Base-by-base conservation (phyloP, 2,797 vertebrate species). In the Rhinophrynus dorsalis region DNA sequence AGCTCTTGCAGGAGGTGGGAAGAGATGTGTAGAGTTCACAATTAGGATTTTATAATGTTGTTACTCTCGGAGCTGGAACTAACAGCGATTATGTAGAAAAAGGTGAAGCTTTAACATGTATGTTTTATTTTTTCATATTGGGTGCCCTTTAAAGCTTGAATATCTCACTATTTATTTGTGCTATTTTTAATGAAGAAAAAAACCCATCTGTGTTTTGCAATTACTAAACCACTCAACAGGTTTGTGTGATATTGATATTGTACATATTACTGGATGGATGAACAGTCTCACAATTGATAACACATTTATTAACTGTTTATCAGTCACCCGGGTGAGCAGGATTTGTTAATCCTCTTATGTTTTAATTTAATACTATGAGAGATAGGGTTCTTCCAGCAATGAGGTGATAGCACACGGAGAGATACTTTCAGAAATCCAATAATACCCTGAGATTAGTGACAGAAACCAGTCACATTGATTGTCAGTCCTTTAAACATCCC, bases 341-440 rank as follows among this genome's bases (percentile, higher is more conserved):
- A 5, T 56, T 30, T 23, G 29, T 26, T 67, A 67, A 67, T 57
- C 40, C 21, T 33, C 12, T 58, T 27, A 26, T 52, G 24, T 26
- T 44, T 33, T 15, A 55, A 47, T 67, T 24, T 27, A 47, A 24
- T 30, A 11, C 18, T 3, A 6, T 29, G 1, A 24, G 29, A 18
- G 13, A 44, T 55, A 66, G 17, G 18, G 50, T 66, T 44, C 12
- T 24, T 56, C 7, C 15, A 30, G 11, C 33, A 55, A 66, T 44
- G 37, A 66, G 26, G 27, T 29, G 12, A 30, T 20, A 62, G 29
- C 51, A 21, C 17, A 2, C 26, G 12, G 15, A 10, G 17, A 32
- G 54, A 52, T 65, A 21, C 33, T 17, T 40, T 9, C 3, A 51
- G n/a, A 65, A 54, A 66, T 35, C 8, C 30, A 62, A 35, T 62